These are phyloP conservation scores for Gallinago jamesoni DNA, from an alignment of 2,113 vertebrate genomes.

Conservation along the genomic window DNA sequence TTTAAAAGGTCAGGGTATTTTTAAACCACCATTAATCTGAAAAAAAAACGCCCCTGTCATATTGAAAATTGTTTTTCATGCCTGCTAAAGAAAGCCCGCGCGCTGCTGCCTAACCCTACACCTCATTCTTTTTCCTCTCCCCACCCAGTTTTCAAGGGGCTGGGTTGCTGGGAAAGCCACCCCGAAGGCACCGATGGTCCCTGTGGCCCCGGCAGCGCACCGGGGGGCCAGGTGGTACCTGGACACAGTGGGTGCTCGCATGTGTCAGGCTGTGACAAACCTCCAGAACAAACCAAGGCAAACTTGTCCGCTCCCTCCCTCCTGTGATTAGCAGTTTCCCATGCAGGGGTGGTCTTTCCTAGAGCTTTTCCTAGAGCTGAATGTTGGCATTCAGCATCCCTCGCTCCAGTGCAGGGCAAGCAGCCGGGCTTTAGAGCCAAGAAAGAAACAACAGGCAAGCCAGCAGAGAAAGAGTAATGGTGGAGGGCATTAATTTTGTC, in stretches of 20 bases:
- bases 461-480: neutral
- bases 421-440: accelerated
- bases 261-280: neutral
- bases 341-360: neutral
- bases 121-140: neutral
- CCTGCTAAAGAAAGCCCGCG: neutral
- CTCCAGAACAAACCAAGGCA: neutral
- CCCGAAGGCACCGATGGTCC: accelerated
- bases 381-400: no score
- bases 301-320: neutral
- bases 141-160: neutral
- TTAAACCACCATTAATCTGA: neutral
- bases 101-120: neutral
- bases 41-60: neutral
- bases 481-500: neutral
- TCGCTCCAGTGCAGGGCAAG: neutral
- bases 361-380: neutral
- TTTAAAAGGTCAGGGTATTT: slow-evolving; percentile 19
- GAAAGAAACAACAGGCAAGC: accelerated
- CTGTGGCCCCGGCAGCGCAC: neutral
- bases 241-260: accelerated
- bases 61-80: neutral
- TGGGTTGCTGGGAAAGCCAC: neutral
- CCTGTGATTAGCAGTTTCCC: neutral
- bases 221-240: neutral